Evolutionary conservation across 2,888 invertebrate species (phyloP).

Genomic region (Lampropteryx suffumata): DNA sequence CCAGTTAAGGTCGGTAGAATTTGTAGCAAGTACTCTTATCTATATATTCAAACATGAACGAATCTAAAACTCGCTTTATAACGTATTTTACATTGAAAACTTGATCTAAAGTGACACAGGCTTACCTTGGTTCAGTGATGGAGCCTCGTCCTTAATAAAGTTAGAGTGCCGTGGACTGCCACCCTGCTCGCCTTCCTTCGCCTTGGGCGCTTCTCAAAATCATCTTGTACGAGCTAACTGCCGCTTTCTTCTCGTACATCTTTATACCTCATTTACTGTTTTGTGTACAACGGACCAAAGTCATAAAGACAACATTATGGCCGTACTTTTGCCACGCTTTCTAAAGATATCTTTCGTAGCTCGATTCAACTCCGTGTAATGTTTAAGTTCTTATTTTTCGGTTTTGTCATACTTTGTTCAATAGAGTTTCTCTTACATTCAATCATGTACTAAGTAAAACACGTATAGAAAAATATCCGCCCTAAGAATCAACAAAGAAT

Average conservation of each 20-base stretch:
- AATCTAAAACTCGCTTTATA: background rate
- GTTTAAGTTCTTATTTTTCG: background rate
- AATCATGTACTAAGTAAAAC: background rate
- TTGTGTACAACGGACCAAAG: constrained; percentile 46
- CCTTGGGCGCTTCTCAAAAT: constrained; percentile 55
- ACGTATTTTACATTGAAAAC: constrained; percentile 4
- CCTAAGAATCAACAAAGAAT: constrained; percentile 40
- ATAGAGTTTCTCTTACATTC: background rate
- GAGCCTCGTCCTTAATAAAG: constrained; percentile 74
- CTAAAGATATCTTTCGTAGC: background rate
- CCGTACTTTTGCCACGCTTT: background rate
- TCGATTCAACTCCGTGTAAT: background rate
- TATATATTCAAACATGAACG: too few species aligned
- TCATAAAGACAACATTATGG: constrained; percentile 41
- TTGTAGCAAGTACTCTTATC: too few species aligned
- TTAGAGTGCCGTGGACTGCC: constrained; percentile 69
- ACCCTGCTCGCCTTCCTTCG: constrained; percentile 50
- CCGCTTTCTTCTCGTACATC: constrained; percentile 46
- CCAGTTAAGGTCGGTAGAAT: too few species aligned
- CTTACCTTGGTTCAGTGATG: constrained; percentile 66
- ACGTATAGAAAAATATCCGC: constrained; percentile 24
- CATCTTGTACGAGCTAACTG: constrained; percentile 63
- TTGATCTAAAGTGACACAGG: constrained; percentile 6
- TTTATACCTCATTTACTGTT: constrained; percentile 51
- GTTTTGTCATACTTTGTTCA: background rate